Base-by-base conservation (phyloP, 2,797 vertebrate genomes). In the Cirrhinus mrigala region DNA sequence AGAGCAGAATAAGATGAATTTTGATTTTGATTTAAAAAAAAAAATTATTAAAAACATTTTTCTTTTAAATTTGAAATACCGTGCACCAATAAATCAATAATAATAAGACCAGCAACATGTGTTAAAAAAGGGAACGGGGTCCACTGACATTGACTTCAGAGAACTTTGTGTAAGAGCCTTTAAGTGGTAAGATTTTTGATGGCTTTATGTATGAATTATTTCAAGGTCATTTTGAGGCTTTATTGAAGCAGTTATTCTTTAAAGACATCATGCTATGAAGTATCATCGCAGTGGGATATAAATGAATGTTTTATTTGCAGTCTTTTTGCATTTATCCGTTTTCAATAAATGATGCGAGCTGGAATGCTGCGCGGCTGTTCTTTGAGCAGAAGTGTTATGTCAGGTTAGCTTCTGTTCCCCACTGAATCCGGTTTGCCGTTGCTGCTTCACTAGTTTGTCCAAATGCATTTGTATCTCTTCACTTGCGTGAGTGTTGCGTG, bases 391-490 rank as follows among this genome's bases (percentile, higher is more conserved):
- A 69, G 74, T 78, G 60, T 84, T 66, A 71, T 62, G 66, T 73
- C 76, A 73, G 83, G 40, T 40, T 58, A n/a, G 33, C 52, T 62
- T 85, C 29, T 85, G 52, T 73, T 79, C 37, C 54, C n/a, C 1
- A 8, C 40, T 71, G 81, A 48, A 85, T 50, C 52, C 6, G 14
- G 52, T 58, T 62, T 16, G 6, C 74, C 70, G 62, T 78, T 84
- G 52, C 64, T 79, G 76, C 54, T 79, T 85, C 75, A 70, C 50
- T 84, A 70, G 68, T 73, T 77, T 85, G 83, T 85, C 68, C 83
- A 73, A 40, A 79, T 62, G 83, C 68, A 73, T 85, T 58, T 85
- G 27, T 71, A 27, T 83, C 46, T 64, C 29, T 66, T 24, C 14
- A 66, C 56, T 33, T 82, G 60, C 33, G 46, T 52, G 68, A 37